Base-by-base conservation (phyloP, 2,888 invertebrate genomes). In the Oscheius sp. region DNA sequence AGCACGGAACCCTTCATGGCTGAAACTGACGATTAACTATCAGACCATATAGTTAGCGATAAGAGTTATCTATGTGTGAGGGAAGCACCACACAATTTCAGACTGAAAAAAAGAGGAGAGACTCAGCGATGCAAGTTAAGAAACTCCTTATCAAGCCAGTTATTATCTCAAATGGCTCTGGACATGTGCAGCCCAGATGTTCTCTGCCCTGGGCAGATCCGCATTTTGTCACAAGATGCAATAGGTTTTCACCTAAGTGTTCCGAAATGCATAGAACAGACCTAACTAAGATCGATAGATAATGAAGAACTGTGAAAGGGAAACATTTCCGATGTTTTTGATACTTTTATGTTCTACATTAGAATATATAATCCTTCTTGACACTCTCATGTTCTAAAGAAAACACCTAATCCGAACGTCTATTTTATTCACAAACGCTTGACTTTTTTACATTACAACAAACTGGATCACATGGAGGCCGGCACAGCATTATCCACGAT, bases 1-100 rank as follows among this genome's bases (percentile, higher is more conserved):
- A 68, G 53, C 35, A 55, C 55, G 37, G 29, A 13, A n/a, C 33
- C 53, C 55, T 68, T 68, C 68, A 68, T 68, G 42, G 42, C 63
- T 63, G 48, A 63, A 63, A 63, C 32, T 13, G 21, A 55, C 29
- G 55, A 42, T 7, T 42, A 42, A 42, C 42, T 7, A 42, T 42
- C 42, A 42, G 42, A 7, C 42, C 42, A 42, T 42, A 42, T 42
- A 42, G 42, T 42, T 42, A 42, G 7, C 42, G 42, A 42, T 42
- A 42, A 42, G 42, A 42, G 7, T 42, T 42, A 42, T 42, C 42
- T 42, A 42, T 42, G 42, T 7, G 42, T 42, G 42, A 42, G 42
- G 42, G 3, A 7, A 42, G 3, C 42, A 42, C 42, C 21, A 42
- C 7, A 5, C 42, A 7, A 42, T 42, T 7, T 11, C 10, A 53